These are phyloP conservation scores for Macroteleia sp. DNA, from an alignment of 2,888 invertebrate genomes.

Conservation along the genomic window DNA sequence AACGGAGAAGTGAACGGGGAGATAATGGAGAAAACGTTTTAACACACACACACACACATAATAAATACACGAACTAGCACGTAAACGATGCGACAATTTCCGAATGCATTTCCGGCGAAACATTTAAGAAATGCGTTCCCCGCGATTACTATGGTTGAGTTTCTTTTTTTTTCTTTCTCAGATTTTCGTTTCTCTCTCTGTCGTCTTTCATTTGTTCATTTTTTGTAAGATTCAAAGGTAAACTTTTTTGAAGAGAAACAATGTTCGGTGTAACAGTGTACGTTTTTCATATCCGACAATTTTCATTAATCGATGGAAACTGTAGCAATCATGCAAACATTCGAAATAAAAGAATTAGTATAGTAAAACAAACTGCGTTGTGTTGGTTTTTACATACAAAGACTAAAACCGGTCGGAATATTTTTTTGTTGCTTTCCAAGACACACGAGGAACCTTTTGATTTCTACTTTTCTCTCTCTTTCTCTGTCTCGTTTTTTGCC, in stretches of 20 bases:
- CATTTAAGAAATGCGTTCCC: constrained; percentile 50
- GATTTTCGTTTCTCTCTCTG: constrained; percentile 8
- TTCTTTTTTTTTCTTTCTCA: too few species aligned
- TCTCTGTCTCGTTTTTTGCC: neutral
- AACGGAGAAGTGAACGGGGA: constrained; percentile 18
- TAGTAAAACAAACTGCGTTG: constrained; percentile 47
- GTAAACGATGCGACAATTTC: constrained; percentile 43
- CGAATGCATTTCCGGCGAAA: constrained; percentile 54
- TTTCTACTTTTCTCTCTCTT: neutral
- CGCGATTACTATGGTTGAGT: constrained; percentile 51
- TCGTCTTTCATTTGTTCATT: constrained; percentile 36
- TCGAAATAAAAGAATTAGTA: constrained; percentile 64
- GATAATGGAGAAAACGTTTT: constrained; percentile 68
- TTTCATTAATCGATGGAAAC: constrained; percentile 62
- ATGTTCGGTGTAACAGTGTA: constrained; percentile 65
- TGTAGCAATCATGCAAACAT: constrained; percentile 65
- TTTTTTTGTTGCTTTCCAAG: too few species aligned
- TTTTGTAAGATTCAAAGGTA: constrained; percentile 42
- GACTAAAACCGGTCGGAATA: too few species aligned
- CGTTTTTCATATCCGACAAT: constrained; percentile 61
- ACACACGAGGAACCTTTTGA: too few species aligned
- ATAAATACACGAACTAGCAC: too few species aligned
- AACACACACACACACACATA: constrained; percentile 51
- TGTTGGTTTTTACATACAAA: too few species aligned
- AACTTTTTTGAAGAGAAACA: constrained; percentile 16